These are phyloP conservation scores for Xiphias gladius DNA, from an alignment of 2,113 vertebrate species.

Conservation along the genomic window DNA sequence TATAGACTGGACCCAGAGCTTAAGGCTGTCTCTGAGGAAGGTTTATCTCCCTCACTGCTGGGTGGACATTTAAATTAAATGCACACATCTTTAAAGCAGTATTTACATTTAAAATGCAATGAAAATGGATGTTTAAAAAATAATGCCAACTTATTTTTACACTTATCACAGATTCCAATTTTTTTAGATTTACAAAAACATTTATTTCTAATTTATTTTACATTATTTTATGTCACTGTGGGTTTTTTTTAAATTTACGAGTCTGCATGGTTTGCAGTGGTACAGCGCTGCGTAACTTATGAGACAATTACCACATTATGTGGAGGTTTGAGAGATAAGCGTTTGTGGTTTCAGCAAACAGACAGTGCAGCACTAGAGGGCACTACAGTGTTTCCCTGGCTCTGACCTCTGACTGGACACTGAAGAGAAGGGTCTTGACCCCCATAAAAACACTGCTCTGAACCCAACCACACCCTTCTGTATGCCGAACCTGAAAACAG, in stretches of 20 bases:
- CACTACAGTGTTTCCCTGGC: slow-evolving; percentile 89
- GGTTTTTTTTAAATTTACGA: not conserved
- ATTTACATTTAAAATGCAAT: slow-evolving; percentile 40
- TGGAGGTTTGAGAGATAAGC: slow-evolving; percentile 5
- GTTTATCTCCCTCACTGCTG: slow-evolving; percentile 53
- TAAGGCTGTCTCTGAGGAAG: slow-evolving; percentile 48
- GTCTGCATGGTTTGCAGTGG: not conserved
- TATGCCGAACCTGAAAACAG: slow-evolving; percentile 69
- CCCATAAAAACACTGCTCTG: slow-evolving; percentile 48
- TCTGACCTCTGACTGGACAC: slow-evolving; percentile 83
- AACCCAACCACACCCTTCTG: slow-evolving; percentile 53
- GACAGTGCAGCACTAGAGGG: slow-evolving; percentile 89
- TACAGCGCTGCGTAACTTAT: not conserved
- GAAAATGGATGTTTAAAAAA: not conserved
- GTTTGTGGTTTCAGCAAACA: slow-evolving; percentile 17
- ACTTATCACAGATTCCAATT: not conserved
- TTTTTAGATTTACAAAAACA: not conserved
- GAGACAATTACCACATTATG: not conserved
- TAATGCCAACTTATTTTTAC: not conserved
- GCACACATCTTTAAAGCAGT: slow-evolving; percentile 34
- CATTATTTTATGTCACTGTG: not conserved
- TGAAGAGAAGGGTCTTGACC: slow-evolving; percentile 67
- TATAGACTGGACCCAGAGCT: slow-evolving; percentile 43
- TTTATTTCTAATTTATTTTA: not conserved
- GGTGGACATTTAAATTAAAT: slow-evolving; percentile 49